Conservation (phyloP, 2,888 invertebrate genomes). For the Phengaris arion region DNA sequence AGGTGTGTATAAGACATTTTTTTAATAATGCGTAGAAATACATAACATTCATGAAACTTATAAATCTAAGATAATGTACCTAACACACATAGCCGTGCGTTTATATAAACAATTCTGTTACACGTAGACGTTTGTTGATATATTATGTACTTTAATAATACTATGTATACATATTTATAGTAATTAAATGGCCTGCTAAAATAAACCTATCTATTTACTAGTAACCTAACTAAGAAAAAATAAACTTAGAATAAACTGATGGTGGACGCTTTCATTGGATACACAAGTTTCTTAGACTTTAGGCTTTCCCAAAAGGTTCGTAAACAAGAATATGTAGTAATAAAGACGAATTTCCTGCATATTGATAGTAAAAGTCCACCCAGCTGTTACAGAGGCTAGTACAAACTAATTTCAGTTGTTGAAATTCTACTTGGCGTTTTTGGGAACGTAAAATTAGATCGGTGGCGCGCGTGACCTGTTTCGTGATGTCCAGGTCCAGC, state of each 20-base stretch:
- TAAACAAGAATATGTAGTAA: slow-evolving; percentile 6
- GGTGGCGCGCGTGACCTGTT: slow-evolving; percentile 60
- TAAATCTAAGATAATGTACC: too few species aligned
- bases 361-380: slow-evolving; percentile 34
- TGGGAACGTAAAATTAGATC: slow-evolving; percentile 68
- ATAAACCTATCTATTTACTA: too few species aligned
- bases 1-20: too few species aligned
- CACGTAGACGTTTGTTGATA: too few species aligned
- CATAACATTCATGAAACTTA: too few species aligned
- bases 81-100: too few species aligned
- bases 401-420: slow-evolving; percentile 58
- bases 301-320: not conserved
- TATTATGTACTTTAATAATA: too few species aligned
- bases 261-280: not conserved
- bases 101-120: too few species aligned
- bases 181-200: too few species aligned
- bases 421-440: slow-evolving; percentile 62
- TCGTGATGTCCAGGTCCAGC: slow-evolving; percentile 53
- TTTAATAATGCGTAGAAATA: too few species aligned
- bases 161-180: too few species aligned
- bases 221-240: not conserved
- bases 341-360: slow-evolving; percentile 14
- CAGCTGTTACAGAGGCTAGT: slow-evolving; percentile 40
- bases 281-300: slow-evolving; percentile 28
- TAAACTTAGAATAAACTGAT: not conserved